phyloP scores from a whole-genome alignment of 2,113 vertebrate genomes.

The Datnioides undecimradiatus region DNA sequence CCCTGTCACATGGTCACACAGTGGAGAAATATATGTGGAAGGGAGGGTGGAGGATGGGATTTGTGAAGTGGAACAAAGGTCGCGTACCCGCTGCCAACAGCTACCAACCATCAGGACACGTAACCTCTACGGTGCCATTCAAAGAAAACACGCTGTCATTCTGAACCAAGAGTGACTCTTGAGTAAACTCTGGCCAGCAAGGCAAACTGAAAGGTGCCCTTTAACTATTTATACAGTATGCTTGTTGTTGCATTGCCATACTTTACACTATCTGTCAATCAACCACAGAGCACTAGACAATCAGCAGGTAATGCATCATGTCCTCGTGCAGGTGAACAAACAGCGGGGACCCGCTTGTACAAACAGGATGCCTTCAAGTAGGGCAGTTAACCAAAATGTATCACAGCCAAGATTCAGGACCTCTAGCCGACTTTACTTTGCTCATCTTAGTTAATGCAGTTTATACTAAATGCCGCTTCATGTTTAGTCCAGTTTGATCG shows the following conservation, averaged over 20 bases:
- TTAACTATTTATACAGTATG: too few relatives aligned
- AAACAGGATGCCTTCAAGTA: too few relatives aligned
- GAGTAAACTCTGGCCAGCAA: not conserved
- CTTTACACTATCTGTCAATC: not conserved
- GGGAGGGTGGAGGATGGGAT: slow-evolving; percentile 48
- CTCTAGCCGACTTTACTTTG: too few relatives aligned
- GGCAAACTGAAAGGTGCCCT: not conserved
- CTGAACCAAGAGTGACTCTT: not conserved
- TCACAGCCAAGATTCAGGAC: too few relatives aligned
- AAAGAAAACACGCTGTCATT: not conserved
- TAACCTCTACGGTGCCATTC: slow-evolving; percentile 10
- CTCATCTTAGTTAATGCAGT: too few relatives aligned
- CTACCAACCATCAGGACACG: slow-evolving; percentile 16
- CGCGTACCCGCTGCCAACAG: slow-evolving; percentile 39
- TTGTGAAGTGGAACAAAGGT: slow-evolving; percentile 77
- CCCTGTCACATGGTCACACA: slow-evolving; percentile 55
- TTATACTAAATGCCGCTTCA: too few relatives aligned
- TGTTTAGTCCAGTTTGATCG: too few relatives aligned
- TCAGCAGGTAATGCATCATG: not conserved
- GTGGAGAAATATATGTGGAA: slow-evolving; percentile 33
- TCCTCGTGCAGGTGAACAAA: not conserved
- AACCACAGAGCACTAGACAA: not conserved
- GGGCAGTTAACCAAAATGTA: too few relatives aligned
- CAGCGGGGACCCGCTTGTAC: too few relatives aligned
- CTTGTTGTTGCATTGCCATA: not conserved